Evolutionary conservation across 2,113 vertebrate species (phyloP).

Genomic region (Malurus alboscapulatus): DNA sequence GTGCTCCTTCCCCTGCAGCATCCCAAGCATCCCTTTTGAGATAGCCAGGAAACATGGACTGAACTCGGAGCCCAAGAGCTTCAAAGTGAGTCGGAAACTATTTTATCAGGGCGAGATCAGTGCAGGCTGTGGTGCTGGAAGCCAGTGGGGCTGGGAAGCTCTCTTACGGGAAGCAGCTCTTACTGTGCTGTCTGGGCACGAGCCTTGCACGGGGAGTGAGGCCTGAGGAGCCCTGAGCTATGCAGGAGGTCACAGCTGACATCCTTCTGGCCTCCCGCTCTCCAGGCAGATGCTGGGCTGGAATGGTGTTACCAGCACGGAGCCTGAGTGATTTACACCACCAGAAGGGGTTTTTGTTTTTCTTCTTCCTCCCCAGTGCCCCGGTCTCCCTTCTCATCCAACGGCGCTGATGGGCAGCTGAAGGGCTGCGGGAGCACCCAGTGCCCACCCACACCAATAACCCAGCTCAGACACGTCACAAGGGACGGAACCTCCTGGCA

Average conservation of each 20-base stretch:
- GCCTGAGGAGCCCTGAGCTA: background rate
- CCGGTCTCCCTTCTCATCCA: background rate
- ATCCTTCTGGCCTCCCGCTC: background rate
- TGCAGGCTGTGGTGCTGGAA: background rate
- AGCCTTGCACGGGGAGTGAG: background rate
- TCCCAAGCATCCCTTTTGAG: background rate
- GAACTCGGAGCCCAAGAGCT: slow-evolving; percentile 15
- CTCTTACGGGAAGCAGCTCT: slow-evolving; percentile 26
- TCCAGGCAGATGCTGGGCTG: slow-evolving; percentile 13
- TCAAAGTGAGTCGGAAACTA: slow-evolving; percentile 62
- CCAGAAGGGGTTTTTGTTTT: background rate
- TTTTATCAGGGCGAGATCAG: slow-evolving; percentile 61
- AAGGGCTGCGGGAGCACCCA: background rate
- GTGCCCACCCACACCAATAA: rapidly evolving
- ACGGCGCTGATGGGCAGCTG: rapidly evolving
- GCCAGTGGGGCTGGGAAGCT: background rate
- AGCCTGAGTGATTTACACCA: background rate
- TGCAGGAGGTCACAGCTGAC: slow-evolving; percentile 21
- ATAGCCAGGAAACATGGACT: slow-evolving; percentile 2
- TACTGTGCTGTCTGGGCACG: background rate
- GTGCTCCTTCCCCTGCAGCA: background rate
- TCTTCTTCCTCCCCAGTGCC: rapidly evolving
- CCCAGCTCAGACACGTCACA: background rate
- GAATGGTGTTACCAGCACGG: background rate
- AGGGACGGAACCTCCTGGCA: background rate